Evolutionary conservation across 1,140 invertebrate species (phyloP).

Genomic region (Drosophila watanabei): DNA sequence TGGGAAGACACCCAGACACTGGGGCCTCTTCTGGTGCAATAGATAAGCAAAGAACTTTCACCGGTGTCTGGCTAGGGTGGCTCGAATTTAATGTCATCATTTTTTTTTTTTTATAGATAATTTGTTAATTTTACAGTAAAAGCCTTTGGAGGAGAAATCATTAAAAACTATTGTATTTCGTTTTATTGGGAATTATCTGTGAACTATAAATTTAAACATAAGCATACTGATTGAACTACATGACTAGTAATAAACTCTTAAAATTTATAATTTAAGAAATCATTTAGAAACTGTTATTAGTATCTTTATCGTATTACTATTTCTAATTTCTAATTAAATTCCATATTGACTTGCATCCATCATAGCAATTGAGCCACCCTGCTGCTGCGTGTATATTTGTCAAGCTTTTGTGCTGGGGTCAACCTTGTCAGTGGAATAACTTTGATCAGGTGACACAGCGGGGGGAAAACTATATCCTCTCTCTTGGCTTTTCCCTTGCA

Average conservation of each 20-base stretch:
- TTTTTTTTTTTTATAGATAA: not conserved
- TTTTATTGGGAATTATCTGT: not conserved
- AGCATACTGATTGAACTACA: too few relatives aligned
- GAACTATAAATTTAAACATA: not conserved
- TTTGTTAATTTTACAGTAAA: not conserved
- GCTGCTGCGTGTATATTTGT: constrained; percentile 2
- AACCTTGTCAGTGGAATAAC: constrained; percentile 8
- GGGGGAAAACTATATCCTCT: constrained; percentile 11
- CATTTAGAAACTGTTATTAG: not conserved
- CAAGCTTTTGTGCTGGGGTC: constrained; percentile 1
- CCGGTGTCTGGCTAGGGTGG: not conserved
- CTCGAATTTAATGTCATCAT: not conserved
- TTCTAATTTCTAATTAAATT: not conserved
- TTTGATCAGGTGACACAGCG: constrained; percentile 37
- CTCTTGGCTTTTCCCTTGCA: not conserved
- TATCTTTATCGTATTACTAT: not conserved
- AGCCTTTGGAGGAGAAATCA: not conserved
- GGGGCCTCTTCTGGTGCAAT: not conserved
- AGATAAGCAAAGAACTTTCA: constrained; percentile 18
- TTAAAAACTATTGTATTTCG: not conserved
- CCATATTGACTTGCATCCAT: not conserved
- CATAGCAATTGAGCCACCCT: not conserved
- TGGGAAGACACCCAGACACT: not conserved
- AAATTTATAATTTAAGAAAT: not conserved
- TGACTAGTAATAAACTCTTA: not conserved